phyloP scores from a whole-genome alignment of 2,113 vertebrate species.

The Nothoprocta pentlandii region DNA sequence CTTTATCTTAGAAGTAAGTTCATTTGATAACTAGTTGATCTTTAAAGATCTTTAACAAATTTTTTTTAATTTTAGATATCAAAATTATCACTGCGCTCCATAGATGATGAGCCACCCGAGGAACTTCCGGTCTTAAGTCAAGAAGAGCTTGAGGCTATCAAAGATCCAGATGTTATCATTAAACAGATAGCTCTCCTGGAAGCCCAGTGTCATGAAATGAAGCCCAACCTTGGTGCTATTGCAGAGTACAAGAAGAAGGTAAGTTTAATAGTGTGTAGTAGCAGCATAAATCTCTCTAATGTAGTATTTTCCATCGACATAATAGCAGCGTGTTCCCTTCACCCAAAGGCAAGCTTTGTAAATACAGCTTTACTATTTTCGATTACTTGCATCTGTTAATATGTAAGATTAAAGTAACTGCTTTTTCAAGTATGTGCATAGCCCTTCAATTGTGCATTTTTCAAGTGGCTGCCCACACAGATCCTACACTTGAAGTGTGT shows the following conservation, averaged over 20 bases:
- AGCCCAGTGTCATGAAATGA: conserved; percentile 86
- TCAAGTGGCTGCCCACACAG: not conserved
- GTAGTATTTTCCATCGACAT: fast-evolving
- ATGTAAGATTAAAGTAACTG: not conserved
- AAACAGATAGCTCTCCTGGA: conserved; percentile 91
- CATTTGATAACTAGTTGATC: not conserved
- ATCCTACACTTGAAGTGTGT: not conserved
- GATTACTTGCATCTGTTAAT: not conserved
- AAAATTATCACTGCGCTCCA: conserved; percentile 84
- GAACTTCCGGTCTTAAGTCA: conserved; percentile 78
- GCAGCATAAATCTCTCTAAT: no score
- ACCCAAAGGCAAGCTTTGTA: fast-evolving
- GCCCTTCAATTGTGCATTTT: fast-evolving
- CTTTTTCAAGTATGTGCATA: no score
- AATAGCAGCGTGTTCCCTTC: fast-evolving
- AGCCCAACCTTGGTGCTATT: conserved; percentile 92
- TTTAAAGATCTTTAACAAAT: not conserved
- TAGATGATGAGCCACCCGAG: conserved; percentile 83
- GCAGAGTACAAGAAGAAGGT: conserved; percentile 93
- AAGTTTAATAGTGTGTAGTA: not conserved
- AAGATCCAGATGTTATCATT: conserved; percentile 82
- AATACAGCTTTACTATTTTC: not conserved
- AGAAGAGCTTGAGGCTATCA: conserved; percentile 83
- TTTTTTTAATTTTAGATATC: conserved; percentile 79
- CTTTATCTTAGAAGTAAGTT: not conserved